These are phyloP conservation scores for Geotrypetes seraphini DNA, from an alignment of 2,797 vertebrate species.

Conservation along the genomic window DNA sequence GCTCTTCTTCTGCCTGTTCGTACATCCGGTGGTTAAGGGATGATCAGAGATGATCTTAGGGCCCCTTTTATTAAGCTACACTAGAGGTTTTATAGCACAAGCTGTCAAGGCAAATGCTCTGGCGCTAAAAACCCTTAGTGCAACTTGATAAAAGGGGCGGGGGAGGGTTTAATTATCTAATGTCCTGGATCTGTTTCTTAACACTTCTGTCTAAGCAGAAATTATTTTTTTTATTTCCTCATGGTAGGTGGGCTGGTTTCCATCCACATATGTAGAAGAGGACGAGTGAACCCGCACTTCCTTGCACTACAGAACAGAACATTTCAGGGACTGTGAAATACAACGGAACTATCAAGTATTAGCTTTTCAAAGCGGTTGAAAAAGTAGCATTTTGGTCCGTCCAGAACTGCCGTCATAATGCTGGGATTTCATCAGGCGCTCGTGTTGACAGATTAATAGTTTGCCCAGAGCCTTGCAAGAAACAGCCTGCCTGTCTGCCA, in stretches of 20 bases:
- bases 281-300: conserved; percentile 65
- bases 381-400: conserved; percentile 29
- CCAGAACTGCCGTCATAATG: conserved; percentile 35
- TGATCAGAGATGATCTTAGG: no score
- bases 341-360: conserved; percentile 11
- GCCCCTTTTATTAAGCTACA: no score
- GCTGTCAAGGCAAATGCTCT: no score
- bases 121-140: no score
- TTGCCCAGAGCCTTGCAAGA: conserved; percentile 39
- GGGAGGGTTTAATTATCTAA: no score
- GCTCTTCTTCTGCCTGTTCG: no score
- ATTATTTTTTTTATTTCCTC: conserved; percentile 22
- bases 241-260: conserved; percentile 92
- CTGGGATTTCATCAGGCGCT: conserved; percentile 37
- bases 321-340: conserved; percentile 33
- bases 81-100: no score
- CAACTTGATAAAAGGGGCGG: no score
- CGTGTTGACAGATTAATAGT: conserved; percentile 40
- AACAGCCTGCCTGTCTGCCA: conserved; percentile 24
- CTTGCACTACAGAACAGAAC: conserved; percentile 12
- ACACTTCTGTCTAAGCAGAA: no score
- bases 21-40: no score
- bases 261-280: conserved; percentile 94
- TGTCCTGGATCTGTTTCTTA: no score
- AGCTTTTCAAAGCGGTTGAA: conserved; percentile 28